phyloP scores from a whole-genome alignment of 2,113 vertebrate genomes.

The Empidonax traillii region DNA sequence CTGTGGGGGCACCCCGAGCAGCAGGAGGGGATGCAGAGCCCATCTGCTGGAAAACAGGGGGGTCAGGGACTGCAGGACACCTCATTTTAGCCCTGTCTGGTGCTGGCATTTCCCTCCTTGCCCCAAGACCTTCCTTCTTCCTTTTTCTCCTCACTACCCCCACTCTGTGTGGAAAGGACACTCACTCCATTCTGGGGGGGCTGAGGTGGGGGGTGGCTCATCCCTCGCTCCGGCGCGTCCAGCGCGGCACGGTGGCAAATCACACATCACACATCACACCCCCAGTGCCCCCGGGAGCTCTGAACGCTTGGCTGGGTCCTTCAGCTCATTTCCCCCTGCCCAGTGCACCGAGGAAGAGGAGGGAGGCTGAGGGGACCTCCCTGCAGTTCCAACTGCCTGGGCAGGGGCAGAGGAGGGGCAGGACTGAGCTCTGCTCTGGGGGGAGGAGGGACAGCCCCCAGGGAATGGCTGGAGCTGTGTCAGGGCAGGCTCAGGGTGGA shows the following conservation, averaged over 20 bases:
- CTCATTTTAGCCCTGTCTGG: neutral
- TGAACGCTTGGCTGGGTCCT: neutral
- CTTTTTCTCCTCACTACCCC: neutral
- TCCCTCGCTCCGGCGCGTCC: neutral
- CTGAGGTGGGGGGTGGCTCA: neutral
- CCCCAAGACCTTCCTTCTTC: neutral
- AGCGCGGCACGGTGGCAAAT: neutral
- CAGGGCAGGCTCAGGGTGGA: no score
- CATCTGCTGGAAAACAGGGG: neutral
- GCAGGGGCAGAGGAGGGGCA: no score
- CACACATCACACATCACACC: neutral
- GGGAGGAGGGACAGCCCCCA: no score
- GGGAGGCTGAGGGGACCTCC: neutral
- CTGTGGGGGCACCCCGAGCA: neutral
- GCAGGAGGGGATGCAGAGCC: neutral
- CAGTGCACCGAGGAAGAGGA: accelerated
- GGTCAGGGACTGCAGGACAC: neutral
- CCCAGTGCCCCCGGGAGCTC: neutral
- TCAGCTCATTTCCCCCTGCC: neutral
- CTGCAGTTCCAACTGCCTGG: no score
- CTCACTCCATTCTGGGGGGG: neutral
- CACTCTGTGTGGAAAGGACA: accelerated
- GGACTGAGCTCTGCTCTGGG: no score
- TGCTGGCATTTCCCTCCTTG: neutral
- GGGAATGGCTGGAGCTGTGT: no score